phyloP scores from a whole-genome alignment of 2,888 invertebrate genomes.

The Phragmatobia fuliginosa region DNA sequence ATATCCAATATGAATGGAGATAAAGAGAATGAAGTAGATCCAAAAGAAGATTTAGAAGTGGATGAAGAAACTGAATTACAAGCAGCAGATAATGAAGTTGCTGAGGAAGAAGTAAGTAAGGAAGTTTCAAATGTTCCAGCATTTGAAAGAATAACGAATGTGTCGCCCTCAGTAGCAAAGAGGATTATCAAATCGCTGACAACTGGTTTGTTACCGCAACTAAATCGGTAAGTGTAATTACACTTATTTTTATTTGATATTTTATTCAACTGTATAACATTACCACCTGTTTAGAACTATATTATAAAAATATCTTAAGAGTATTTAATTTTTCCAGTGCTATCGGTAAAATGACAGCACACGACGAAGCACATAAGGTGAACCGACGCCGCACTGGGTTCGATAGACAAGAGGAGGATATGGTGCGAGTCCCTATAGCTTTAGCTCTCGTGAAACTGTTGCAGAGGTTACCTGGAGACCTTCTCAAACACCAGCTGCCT shows the following conservation, averaged over 20 bases:
- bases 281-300: too few relatives aligned
- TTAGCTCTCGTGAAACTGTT: slow-evolving; percentile 96
- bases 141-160: slow-evolving; percentile 80
- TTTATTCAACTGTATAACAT: neutral
- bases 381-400: slow-evolving; percentile 89
- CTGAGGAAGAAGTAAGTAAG: slow-evolving; percentile 64
- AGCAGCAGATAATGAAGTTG: slow-evolving; percentile 74
- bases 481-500: slow-evolving; percentile 92
- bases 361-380: slow-evolving; percentile 92
- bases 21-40: slow-evolving; percentile 45
- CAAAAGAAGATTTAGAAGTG: slow-evolving; percentile 56
- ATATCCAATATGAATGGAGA: slow-evolving; percentile 39
- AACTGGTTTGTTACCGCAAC: slow-evolving; percentile 91
- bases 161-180: slow-evolving; percentile 91
- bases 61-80: slow-evolving; percentile 70
- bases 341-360: slow-evolving; percentile 87
- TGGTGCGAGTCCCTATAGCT: slow-evolving; percentile 96
- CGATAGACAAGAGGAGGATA: slow-evolving; percentile 96
- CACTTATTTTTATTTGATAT: neutral
- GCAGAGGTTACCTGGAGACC: slow-evolving; percentile 92
- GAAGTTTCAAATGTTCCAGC: slow-evolving; percentile 69
- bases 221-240: slow-evolving; percentile 87
- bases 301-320: too few relatives aligned
- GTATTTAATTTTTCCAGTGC: slow-evolving; percentile 58
- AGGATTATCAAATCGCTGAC: slow-evolving; percentile 91